phyloP scores from a whole-genome alignment of 2,113 vertebrate species.

The Pseudorhombus dupliciocellatus region DNA sequence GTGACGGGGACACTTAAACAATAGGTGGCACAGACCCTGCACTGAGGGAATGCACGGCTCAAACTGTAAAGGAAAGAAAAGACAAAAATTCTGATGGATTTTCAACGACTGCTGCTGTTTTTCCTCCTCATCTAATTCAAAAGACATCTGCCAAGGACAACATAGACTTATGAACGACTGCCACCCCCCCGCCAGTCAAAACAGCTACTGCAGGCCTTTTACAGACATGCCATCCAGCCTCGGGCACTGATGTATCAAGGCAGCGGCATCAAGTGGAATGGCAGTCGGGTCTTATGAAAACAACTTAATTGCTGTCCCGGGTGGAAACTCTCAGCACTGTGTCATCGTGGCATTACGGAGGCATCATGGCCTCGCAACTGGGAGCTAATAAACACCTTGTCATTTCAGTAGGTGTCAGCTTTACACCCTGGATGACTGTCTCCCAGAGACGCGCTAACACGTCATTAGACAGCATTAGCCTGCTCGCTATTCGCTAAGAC shows the following conservation, averaged over 20 bases:
- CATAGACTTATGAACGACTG: slow-evolving; percentile 26
- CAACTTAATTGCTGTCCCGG: slow-evolving; percentile 67
- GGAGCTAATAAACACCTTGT: slow-evolving; percentile 80
- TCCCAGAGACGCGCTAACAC: slow-evolving; percentile 59
- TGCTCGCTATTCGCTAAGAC: slow-evolving; percentile 28
- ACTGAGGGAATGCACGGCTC: slow-evolving; percentile 5
- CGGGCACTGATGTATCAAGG: slow-evolving; percentile 11
- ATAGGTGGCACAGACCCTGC: neutral
- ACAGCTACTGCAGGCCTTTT: slow-evolving; percentile 42
- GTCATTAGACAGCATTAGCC: slow-evolving; percentile 52
- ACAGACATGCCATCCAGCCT: slow-evolving; percentile 42
- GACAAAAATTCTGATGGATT: slow-evolving; percentile 2
- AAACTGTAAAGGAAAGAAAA: neutral
- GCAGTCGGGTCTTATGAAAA: slow-evolving; percentile 45
- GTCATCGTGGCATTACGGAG: slow-evolving; percentile 43
- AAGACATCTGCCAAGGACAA: slow-evolving; percentile 48
- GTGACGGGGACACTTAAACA: slow-evolving; percentile 22
- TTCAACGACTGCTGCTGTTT: slow-evolving; percentile 17
- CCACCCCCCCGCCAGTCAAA: slow-evolving; percentile 23
- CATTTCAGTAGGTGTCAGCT: slow-evolving; percentile 66
- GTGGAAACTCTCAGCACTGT: slow-evolving; percentile 49
- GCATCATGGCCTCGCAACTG: slow-evolving; percentile 55
- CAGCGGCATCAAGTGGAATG: slow-evolving; percentile 38
- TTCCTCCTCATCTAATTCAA: slow-evolving; percentile 21
- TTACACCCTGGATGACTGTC: slow-evolving; percentile 62